Conservation (phyloP, 2,888 invertebrate species). For the Entomobrya multifasciata region DNA sequence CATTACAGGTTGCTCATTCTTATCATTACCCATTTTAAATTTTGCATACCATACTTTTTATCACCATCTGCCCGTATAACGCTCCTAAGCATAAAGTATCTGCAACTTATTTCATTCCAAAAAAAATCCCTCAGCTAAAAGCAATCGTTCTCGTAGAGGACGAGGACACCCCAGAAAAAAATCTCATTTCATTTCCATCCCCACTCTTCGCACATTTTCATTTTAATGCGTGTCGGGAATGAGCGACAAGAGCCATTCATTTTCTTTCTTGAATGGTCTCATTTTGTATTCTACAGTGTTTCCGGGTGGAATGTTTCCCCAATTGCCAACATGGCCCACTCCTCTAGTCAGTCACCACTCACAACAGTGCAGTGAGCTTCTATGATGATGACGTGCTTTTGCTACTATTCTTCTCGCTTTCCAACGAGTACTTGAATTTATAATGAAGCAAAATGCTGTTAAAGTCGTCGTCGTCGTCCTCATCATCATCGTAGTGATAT, state of each 20-base stretch:
- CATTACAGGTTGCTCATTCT: slow-evolving; percentile 82
- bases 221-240: slow-evolving; percentile 14
- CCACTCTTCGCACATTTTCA: too few relatives aligned
- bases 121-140: neutral
- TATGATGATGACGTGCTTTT: slow-evolving; percentile 18
- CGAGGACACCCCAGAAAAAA: too few relatives aligned
- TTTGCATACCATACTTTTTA: slow-evolving; percentile 28
- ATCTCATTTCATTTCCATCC: neutral
- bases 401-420: too few relatives aligned
- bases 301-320: slow-evolving; percentile 6
- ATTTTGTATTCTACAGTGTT: slow-evolving; percentile 34
- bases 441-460: neutral
- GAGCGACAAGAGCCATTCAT: slow-evolving; percentile 33
- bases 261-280: slow-evolving; percentile 10
- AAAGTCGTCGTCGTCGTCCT: neutral
- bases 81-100: neutral
- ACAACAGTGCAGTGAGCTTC: too few relatives aligned
- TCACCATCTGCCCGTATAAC: neutral
- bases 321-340: slow-evolving; percentile 26
- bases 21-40: neutral
- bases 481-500: neutral
- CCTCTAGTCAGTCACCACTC: too few relatives aligned
- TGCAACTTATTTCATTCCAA: too few relatives aligned
- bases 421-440: slow-evolving; percentile 8
- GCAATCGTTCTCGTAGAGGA: too few relatives aligned